phyloP scores from a whole-genome alignment of 2,113 vertebrate genomes.

The Holacanthus passer region DNA sequence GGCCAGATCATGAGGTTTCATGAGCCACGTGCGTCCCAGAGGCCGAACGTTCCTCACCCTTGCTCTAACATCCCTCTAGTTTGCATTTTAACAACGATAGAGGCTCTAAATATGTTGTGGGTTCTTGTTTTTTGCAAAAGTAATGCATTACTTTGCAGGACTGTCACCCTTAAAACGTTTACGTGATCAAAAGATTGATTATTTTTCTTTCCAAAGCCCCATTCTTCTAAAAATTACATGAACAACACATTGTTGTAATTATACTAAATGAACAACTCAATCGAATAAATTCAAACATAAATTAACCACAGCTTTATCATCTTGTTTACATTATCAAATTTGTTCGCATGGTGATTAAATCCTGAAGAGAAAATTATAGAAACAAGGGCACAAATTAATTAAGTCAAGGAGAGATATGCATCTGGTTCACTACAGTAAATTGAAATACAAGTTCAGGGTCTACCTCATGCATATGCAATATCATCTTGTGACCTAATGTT shows the following conservation, averaged over 20 bases:
- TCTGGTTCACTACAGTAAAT: background rate
- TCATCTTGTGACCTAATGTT: conserved; percentile 30
- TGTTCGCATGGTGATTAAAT: conserved; percentile 24
- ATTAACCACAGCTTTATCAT: conserved; percentile 35
- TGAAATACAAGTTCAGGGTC: background rate
- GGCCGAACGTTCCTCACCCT: too few relatives aligned
- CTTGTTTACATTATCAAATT: conserved; percentile 44
- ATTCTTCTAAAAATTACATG: background rate
- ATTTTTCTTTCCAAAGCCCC: background rate
- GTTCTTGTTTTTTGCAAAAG: background rate
- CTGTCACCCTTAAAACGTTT: background rate
- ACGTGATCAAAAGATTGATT: background rate
- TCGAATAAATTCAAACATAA: background rate
- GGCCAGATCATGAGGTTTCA: too few relatives aligned
- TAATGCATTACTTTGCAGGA: background rate
- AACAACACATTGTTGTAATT: conserved; percentile 11
- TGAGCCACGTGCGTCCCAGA: too few relatives aligned
- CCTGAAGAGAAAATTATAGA: conserved; percentile 23
- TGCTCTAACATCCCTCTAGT: background rate
- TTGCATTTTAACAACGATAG: conserved; percentile 11
- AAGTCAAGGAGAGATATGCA: conserved; percentile 5
- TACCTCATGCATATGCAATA: conserved; percentile 26
- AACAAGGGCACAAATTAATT: conserved; percentile 16
- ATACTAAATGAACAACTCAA: background rate
- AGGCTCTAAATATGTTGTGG: background rate